A percentile compares a stretch with the other conserved stretches of the same genome.
phyloP scores from a whole-genome alignment of 2,113 vertebrate species.

The Camelus dromedarius region DNA sequence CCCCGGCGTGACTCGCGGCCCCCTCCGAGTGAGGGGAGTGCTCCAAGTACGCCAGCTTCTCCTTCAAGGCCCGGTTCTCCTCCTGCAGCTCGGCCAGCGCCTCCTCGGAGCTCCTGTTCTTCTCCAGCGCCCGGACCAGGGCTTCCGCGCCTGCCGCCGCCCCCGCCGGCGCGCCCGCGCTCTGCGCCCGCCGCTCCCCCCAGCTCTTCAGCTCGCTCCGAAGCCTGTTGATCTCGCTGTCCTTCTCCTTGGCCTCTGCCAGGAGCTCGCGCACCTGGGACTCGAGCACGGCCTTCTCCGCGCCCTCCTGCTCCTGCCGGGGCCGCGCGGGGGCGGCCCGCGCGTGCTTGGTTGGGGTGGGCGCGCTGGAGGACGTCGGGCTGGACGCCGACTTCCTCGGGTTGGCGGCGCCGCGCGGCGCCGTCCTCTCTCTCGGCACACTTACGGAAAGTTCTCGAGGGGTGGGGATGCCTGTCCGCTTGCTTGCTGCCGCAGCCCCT shows the following conservation, averaged over 20 bases:
- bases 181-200: slow-evolving; percentile 87
- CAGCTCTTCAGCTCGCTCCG: slow-evolving; percentile 93
- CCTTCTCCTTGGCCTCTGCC: slow-evolving; percentile 96
- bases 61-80: slow-evolving; percentile 94
- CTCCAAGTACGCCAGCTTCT: slow-evolving; percentile 92
- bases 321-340: slow-evolving; percentile 88
- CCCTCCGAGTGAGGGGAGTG: slow-evolving; percentile 89
- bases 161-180: slow-evolving; percentile 63
- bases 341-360: slow-evolving; percentile 91
- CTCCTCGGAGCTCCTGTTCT: slow-evolving; percentile 93
- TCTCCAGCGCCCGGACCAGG: slow-evolving; percentile 91
- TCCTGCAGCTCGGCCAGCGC: slow-evolving; percentile 92
- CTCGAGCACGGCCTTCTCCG: slow-evolving; percentile 92
- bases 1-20: slow-evolving; percentile 84
- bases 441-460: slow-evolving; percentile 91
- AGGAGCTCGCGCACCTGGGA: slow-evolving; percentile 95
- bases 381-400: slow-evolving; percentile 92
- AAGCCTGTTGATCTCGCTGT: slow-evolving; percentile 95
- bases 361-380: slow-evolving; percentile 92
- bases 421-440: slow-evolving; percentile 91
- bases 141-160: slow-evolving; percentile 87
- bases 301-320: slow-evolving; percentile 90
- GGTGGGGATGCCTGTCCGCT: slow-evolving; percentile 96
- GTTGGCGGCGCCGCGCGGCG: slow-evolving; percentile 89
- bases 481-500: slow-evolving; percentile 89